phyloP scores from a whole-genome alignment of 2,797 vertebrate species.

The Buceros bicornis region DNA sequence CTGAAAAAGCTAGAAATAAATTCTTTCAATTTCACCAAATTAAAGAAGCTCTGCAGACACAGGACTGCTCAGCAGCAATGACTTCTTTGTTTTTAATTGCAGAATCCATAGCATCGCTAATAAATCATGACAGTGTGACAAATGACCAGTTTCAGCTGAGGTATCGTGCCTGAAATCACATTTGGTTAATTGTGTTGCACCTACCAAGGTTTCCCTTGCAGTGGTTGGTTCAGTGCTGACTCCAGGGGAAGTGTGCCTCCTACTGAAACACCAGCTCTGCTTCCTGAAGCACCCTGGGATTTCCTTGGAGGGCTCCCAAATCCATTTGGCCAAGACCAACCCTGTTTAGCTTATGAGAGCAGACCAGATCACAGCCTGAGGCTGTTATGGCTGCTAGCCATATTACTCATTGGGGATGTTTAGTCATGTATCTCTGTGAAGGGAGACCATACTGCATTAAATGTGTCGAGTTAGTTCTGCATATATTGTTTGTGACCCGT shows the following conservation, averaged over 20 bases:
- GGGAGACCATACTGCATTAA: conserved; percentile 73
- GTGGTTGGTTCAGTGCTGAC: conserved; percentile 1
- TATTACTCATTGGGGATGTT: conserved; percentile 79
- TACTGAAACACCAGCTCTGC: conserved; percentile 70
- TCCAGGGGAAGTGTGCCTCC: conserved; percentile 66
- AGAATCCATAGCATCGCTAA: conserved; percentile 1
- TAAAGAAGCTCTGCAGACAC: not conserved
- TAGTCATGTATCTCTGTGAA: conserved; percentile 78
- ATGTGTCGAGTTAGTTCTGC: conserved; percentile 63
- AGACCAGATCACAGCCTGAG: conserved; percentile 70
- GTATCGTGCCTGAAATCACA: conserved; percentile 15
- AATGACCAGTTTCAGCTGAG: not conserved
- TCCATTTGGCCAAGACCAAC: conserved; percentile 41
- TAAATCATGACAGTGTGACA: conserved; percentile 40
- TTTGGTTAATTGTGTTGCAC: conserved; percentile 31
- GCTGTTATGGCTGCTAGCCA: conserved; percentile 75
- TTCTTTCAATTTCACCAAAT: not conserved
- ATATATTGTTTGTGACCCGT: conserved; percentile 36
- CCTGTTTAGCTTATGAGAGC: conserved; percentile 69
- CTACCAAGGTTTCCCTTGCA: not conserved
- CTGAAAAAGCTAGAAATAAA: not conserved
- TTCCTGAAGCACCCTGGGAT: conserved; percentile 72
- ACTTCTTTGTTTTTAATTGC: conserved; percentile 4
- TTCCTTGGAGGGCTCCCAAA: conserved; percentile 72
- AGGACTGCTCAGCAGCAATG: not conserved